phyloP scores from a whole-genome alignment of 2,113 vertebrate genomes.

The Phrynocephalus versicolor region DNA sequence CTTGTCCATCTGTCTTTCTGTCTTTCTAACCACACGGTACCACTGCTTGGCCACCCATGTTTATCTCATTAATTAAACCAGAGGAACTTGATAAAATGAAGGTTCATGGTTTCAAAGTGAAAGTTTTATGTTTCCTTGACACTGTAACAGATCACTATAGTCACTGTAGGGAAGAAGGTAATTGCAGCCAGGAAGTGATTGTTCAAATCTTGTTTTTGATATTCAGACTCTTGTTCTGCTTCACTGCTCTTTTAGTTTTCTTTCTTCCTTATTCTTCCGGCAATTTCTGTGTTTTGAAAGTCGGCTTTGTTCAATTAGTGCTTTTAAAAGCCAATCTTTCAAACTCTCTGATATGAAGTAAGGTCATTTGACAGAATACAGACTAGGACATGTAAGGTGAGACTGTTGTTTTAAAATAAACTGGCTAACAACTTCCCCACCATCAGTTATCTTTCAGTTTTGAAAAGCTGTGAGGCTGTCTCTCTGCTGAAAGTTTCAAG shows the following conservation, averaged over 20 bases:
- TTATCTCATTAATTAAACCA: constrained; percentile 27
- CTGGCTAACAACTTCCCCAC: neutral
- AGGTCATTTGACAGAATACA: constrained; percentile 13
- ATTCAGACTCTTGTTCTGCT: constrained; percentile 38
- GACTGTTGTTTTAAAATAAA: neutral
- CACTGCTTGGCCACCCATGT: constrained; percentile 19
- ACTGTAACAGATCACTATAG: constrained; percentile 65
- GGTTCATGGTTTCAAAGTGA: constrained; percentile 28
- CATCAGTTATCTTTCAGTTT: neutral
- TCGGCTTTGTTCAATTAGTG: constrained; percentile 44
- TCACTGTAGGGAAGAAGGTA: constrained; percentile 50
- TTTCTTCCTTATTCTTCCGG: constrained; percentile 21
- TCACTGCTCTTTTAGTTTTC: constrained; percentile 24
- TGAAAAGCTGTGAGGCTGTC: neutral
- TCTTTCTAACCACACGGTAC: neutral
- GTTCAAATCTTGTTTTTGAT: constrained; percentile 55
- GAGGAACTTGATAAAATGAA: constrained; percentile 25
- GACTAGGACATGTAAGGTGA: constrained; percentile 16
- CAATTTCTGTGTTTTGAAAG: constrained; percentile 47
- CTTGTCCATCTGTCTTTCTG: neutral
- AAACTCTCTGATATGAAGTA: constrained; percentile 54
- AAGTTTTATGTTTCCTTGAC: constrained; percentile 49
- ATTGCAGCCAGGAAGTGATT: constrained; percentile 61
- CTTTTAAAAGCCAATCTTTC: constrained; percentile 36
- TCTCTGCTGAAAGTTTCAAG: neutral